Conservation (phyloP, 2,888 invertebrate species). For the Dysmachus trigonus region DNA sequence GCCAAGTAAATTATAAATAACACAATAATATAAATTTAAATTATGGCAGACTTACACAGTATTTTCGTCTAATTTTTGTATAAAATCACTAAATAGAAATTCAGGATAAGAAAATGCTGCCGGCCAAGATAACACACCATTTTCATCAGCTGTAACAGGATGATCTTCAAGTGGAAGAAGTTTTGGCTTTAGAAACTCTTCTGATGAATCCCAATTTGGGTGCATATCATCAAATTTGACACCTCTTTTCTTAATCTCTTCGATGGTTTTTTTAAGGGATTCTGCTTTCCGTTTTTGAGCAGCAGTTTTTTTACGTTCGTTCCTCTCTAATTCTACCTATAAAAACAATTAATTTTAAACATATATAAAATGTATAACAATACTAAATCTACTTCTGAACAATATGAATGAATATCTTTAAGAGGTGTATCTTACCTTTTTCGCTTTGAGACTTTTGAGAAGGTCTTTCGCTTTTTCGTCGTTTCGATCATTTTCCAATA, state of each 20-base stretch:
- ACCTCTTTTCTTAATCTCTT: slow-evolving; percentile 65
- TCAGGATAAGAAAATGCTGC: slow-evolving; percentile 90
- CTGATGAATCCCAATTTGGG: slow-evolving; percentile 57
- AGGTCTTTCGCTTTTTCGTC: slow-evolving; percentile 69
- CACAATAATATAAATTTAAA: background rate
- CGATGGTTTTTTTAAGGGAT: slow-evolving; percentile 64
- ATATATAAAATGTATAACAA: too few relatives aligned
- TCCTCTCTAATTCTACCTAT: slow-evolving; percentile 59
- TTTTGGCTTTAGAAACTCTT: slow-evolving; percentile 71
- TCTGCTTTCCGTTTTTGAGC: slow-evolving; percentile 65
- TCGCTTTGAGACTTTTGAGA: slow-evolving; percentile 66
- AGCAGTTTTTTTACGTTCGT: slow-evolving; percentile 68
- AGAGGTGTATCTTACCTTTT: slow-evolving; percentile 55
- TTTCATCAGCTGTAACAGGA: slow-evolving; percentile 71
- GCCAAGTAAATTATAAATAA: slow-evolving; percentile 21
- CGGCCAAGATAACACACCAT: slow-evolving; percentile 80
- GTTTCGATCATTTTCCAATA: slow-evolving; percentile 69
- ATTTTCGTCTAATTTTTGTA: slow-evolving; percentile 82
- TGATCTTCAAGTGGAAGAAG: slow-evolving; percentile 73
- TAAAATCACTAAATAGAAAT: slow-evolving; percentile 84
- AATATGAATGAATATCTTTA: too few relatives aligned
- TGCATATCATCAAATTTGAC: slow-evolving; percentile 69
- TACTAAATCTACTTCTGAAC: too few relatives aligned
- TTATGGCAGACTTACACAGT: slow-evolving; percentile 65
- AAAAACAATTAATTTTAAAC: slow-evolving; percentile 42